Percentiles rank a stretch among this genome's conserved stretches.
Conservation (phyloP, 2,797 vertebrate species). For the Ispidina picta region DNA sequence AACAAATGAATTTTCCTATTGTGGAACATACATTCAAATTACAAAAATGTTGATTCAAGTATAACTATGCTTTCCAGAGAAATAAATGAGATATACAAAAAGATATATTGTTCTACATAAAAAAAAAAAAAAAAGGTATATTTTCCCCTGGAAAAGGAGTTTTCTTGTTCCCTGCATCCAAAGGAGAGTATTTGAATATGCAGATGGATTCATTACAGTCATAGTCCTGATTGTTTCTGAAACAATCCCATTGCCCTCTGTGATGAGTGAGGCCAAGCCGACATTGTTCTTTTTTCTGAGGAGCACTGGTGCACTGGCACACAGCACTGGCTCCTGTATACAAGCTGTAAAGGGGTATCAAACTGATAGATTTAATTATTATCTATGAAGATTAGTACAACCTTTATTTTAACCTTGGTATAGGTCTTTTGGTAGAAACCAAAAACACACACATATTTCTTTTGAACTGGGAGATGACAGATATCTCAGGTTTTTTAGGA, state of each 20-base stretch:
- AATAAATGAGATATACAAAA: background rate
- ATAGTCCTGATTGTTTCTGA: background rate
- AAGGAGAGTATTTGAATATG: background rate
- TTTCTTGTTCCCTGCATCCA: background rate
- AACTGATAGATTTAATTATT: background rate
- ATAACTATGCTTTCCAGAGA: background rate
- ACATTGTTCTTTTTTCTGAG: background rate
- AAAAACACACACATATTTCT: background rate
- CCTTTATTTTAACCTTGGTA: background rate
- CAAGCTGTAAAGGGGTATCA: background rate
- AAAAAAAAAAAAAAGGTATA: background rate
- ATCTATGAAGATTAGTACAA: background rate
- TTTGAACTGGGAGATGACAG: background rate
- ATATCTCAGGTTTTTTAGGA: background rate
- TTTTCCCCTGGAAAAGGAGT: background rate
- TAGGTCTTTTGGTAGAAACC: background rate
- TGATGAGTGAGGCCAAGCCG: background rate
- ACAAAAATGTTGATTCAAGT: background rate
- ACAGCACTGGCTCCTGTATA: background rate
- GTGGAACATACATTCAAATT: background rate
- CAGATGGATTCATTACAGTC: background rate
- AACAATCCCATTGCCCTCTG: background rate
- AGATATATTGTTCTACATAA: background rate
- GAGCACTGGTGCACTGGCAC: background rate
- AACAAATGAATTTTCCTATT: background rate